These are phyloP conservation scores for Plectropomus leopardus DNA, from an alignment of 2,113 vertebrate genomes.

Conservation along the genomic window DNA sequence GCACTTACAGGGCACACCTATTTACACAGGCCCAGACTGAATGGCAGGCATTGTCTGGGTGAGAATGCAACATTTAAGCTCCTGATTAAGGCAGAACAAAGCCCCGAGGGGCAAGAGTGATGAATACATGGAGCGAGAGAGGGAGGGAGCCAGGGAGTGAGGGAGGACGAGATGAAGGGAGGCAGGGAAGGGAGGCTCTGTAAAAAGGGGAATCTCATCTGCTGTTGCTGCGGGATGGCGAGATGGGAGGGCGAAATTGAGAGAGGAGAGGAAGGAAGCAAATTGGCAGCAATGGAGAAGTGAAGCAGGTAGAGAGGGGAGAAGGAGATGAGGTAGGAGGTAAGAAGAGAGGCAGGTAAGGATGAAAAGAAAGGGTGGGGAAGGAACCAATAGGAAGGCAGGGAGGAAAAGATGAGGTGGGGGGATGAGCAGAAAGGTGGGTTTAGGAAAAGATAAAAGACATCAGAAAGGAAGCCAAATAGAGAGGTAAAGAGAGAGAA, in stretches of 20 bases:
- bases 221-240: constrained; percentile 65
- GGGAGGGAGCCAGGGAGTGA: constrained; percentile 49
- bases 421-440: constrained; percentile 34
- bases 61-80: constrained; percentile 84
- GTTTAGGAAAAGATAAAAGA: constrained; percentile 47
- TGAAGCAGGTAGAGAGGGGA: constrained; percentile 33
- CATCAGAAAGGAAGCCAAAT: constrained; percentile 48
- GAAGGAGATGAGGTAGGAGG: constrained; percentile 33
- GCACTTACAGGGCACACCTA: constrained; percentile 81
- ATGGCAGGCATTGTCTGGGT: constrained; percentile 80
- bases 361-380: constrained; percentile 36
- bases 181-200: constrained; percentile 55
- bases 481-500: constrained; percentile 50
- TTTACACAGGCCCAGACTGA: constrained; percentile 80
- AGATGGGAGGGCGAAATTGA: constrained; percentile 36
- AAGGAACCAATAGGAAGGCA: constrained; percentile 11
- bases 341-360: constrained; percentile 29
- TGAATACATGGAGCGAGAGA: constrained; percentile 65
- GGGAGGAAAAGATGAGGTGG: constrained; percentile 28
- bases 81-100: constrained; percentile 84
- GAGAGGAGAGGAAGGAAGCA: constrained; percentile 44
- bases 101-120: constrained; percentile 76
- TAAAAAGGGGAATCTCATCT: constrained; percentile 67
- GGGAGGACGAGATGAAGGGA: constrained; percentile 57
- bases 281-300: constrained; percentile 39